Evolutionary conservation across 2,113 vertebrate genomes (phyloP), one percentile per base, ranked within the genome.

Genomic region (Limanda limanda): DNA sequence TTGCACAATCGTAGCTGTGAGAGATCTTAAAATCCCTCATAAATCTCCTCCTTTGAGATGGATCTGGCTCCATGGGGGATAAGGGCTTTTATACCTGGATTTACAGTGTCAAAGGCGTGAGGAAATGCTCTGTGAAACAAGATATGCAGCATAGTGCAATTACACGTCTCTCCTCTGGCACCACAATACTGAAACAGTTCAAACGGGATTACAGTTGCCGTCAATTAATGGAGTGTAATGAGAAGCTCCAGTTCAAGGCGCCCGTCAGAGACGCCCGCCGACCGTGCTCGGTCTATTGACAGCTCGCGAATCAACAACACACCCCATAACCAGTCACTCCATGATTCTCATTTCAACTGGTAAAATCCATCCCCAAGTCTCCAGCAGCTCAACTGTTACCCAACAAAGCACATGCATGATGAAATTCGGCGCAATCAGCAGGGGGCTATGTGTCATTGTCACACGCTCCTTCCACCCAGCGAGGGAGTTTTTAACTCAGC

Each of bases 341-440:
- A 35, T 3, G 18, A 42, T 52, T 79, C 21, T 83, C 74, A 58
- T 74, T 86, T 68, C 64, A 79, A 37, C 76, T 78, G 72, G 55
- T 90, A 69, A 81, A 87, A 76, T 82, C 71, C 24, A 66, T 86
- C 78, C 76, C 63, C 62, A 47, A 72, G 79, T 86, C 63, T 79
- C 11, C 67, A 56, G 80, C 81, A 51, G 35, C 47, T 72, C 62
- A 51, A 21, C 74, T 35, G 56, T 78, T 71, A 69, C 20, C 77
- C 64, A 70, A 87, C 77, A 78, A 81, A 83, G 78, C 71, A 27
- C 11, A 24, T 3, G 64, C 64, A 79, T 91, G 89, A 92, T 91
- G 92, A 89, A 93, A 93, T 77, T 68, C 52, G 45, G 52, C 4
- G 89, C 68, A 90, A 90, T 68, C 31, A 0, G 61, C 7, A 23